phyloP scores from a whole-genome alignment of 2,888 invertebrate species.

The Anaspis maculata region DNA sequence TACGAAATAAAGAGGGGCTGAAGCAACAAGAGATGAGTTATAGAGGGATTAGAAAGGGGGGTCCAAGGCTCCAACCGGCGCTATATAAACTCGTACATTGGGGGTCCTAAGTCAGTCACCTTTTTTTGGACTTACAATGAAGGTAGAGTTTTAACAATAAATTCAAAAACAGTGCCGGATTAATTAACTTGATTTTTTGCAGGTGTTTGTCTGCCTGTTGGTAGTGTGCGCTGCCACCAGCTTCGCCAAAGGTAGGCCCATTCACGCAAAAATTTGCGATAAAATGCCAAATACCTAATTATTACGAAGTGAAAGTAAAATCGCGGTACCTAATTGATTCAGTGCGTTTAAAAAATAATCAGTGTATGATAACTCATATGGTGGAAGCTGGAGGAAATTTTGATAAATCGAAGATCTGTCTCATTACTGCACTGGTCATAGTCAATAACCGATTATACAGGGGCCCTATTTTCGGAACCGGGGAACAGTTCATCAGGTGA shows the following conservation, averaged over 20 bases:
- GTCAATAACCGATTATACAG: too few relatives aligned
- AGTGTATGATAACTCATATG: neutral
- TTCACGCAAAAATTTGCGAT: neutral
- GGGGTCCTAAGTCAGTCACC: slow-evolving; percentile 16
- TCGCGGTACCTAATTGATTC: neutral
- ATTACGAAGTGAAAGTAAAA: neutral
- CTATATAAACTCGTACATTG: slow-evolving; percentile 14
- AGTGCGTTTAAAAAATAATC: slow-evolving; percentile 1
- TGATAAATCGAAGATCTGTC: too few relatives aligned
- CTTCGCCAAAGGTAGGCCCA: slow-evolving; percentile 15
- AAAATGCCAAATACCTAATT: too few relatives aligned
- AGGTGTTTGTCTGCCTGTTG: slow-evolving; percentile 30
- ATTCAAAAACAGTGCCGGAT: slow-evolving; percentile 8
- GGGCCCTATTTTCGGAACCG: too few relatives aligned
- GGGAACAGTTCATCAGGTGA: too few relatives aligned
- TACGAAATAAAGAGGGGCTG: slow-evolving; percentile 12
- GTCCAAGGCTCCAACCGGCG: slow-evolving; percentile 14
- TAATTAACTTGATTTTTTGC: slow-evolving; percentile 18
- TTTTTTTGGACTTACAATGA: slow-evolving; percentile 15
- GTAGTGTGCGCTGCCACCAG: slow-evolving; percentile 23
- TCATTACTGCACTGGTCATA: too few relatives aligned
- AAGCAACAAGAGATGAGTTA: slow-evolving; percentile 10
- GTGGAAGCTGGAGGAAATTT: neutral
- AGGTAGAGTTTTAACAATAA: slow-evolving; percentile 8
- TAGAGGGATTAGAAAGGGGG: slow-evolving; percentile 17